Evolutionary conservation across 2,113 vertebrate species (phyloP), one percentile per base, ranked within the genome.

Genomic region (Pionites leucogaster): DNA sequence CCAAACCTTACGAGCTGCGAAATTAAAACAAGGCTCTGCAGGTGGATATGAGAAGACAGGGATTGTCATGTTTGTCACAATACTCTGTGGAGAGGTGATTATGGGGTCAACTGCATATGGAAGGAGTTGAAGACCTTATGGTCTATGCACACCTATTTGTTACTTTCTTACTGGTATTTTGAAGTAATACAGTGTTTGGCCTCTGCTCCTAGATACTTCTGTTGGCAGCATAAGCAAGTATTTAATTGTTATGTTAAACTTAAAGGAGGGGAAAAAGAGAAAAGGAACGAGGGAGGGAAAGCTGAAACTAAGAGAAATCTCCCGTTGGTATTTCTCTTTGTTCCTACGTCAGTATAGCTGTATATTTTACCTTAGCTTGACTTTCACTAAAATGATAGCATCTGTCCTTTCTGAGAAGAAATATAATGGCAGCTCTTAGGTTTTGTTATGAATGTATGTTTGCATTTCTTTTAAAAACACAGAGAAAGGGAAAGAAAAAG

Each of bases 201-300:
- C 92, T 82, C 88, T 90, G 24, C 63, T 93, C 75, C 33, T 17
- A 33, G 27, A 39, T 52, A 28, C 31, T 90, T 67, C 7, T 1
- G 3, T 49, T 90, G 84, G 55, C 77, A 88, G 44, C 1, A 8
- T 17, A 59, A 93, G 27, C n/a, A 33, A 85, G 33, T 60, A 72
- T 77, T 90, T 86, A 63, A 91, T 63, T 41, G 10, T 46, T 93
- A 59, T 64, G 90, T 95, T 86, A 81, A 81, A 63, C 33, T 74
- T 76, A 23, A 35, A 14, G 37, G 11, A 17, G 20, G 9, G 3
- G 3, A 11, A 46, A 44, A 33, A 25, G 14, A 17, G 41, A 31
- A 37, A 16, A 3, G 22, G 1, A 47, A n/a, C 18, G 7, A 11
- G 6, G 12, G 3, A 2, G 7, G 2, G 29, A 71, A 71, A 65